Evolutionary conservation across 1,140 invertebrate genomes (phyloP), one percentile per base, ranked within the genome.

Genomic region (Aphaenogaster ashmeadi): DNA sequence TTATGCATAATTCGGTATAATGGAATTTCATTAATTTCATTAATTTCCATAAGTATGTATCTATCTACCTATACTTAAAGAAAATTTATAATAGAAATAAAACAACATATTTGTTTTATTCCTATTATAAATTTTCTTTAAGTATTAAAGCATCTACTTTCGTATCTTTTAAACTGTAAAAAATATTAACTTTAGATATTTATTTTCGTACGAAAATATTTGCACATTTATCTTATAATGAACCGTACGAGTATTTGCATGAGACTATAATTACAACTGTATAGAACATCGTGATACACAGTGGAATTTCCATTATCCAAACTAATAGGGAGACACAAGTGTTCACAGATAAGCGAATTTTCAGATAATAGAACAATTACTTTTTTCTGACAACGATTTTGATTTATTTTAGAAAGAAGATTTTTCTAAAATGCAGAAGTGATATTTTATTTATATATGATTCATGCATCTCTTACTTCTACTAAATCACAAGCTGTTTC

Each of bases 341-440:
- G 21, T 33, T 60, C 54, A 18, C 66, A 77, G 38, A 77, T 77
- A 77, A 77, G 54, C 38, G 21, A 77, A 60, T 77, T 60, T 77
- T 58, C n/a, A 8, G 3, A 60, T 41, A 58, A 58, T n/a, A 44
- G n/a, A 60, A 15, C 21, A 44, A 60, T 77, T 60, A 9, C 13
- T 60, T 21, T 6, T 69, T 50, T 21, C 21, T 44, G 13, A 74
- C 15, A 54, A 52, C 6, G 0, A 13, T 21, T 15, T 58, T 58
- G 52, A 21, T 77, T 44, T 2, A 15, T 58, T 60, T 77, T 15
- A 60, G 3, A 77, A 44, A 27, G 21, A 18, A 41, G 21, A 58
- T 54, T 0, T 27, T 27, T 27, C 27, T 27, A 27, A 27, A 27
- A 27, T 38, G 11, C 11, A 6, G n/a, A 77, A 77, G 44, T 58